Evolutionary conservation across 2,797 vertebrate genomes (phyloP), one percentile per base, ranked within the genome.

Genomic region (Microctenopoma lineatum): DNA sequence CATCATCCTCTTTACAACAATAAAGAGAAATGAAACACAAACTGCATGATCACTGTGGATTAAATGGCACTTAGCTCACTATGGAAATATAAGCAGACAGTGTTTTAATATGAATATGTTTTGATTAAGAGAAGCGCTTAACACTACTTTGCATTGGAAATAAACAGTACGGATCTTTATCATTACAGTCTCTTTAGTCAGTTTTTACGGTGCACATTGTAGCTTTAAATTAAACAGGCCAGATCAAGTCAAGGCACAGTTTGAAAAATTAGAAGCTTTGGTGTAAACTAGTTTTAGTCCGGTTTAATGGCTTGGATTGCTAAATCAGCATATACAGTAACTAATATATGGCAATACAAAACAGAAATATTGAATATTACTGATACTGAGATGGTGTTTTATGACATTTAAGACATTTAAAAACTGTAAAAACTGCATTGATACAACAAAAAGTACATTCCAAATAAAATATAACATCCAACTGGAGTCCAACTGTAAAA

Each of bases 201-300:
- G 5, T 29, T 29, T 29, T 29, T 29, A 29, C 5, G 27, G 27
- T 72, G 38, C 52, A 55, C 4, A 5, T 32, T 46, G 46, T n/a
- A 44, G 39, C 63, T 51, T 61, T 52, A 46, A 44, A 57, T 54
- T 13, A 53, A 14, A 73, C 53, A 45, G 1, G 13, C 13, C 34
- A 42, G 32, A 73, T 2, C 46, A 79, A 41, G 54, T 71, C 46
- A 84, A 89, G 87, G 87, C 85, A 91, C 83, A 29, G 6, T 9
- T 46, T 68, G 10, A 50, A 79, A 54, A 26, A 36, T 1, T 15
- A 0, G 21, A 39, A 67, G 15, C 73, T 90, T 84, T 84, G 75
- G 80, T 63, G 51, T 63, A 4, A 60, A 78, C 38, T 57, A 15
- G 5, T 39, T 65, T 56, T 9, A 53, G 55, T 34, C 2, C 65